Evolutionary conservation across 2,113 vertebrate genomes (phyloP), one percentile per base, ranked within the genome.

Genomic region (Osmerus mordax): DNA sequence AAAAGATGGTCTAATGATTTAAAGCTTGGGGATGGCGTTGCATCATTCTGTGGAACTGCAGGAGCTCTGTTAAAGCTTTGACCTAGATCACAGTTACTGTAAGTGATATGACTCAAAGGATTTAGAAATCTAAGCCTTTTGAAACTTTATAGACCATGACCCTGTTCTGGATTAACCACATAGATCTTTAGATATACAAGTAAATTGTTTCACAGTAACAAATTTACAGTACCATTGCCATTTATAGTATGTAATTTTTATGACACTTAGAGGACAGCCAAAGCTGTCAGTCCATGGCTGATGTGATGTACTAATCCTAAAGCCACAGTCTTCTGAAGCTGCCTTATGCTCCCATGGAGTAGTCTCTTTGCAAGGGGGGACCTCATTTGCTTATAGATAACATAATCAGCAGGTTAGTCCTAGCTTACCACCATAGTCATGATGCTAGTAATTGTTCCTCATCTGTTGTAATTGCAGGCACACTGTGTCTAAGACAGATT

Each of bases 31-130:
- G 41, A 47, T 12, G 41, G 5, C 6, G 12, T 47, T 2, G 41
- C 41, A 47, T 47, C 41, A 47, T 47, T 47, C 41, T 2, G 41
- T 47, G 41, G 41, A 47, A 47, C 12, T n/a, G 78, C 67, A 80
- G 77, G 72, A 78, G 80, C 81, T 87, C 84, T 83, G 77, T 83
- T 74, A 65, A 67, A 79, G 84, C 78, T 74, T 69, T 89, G 87
- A 87, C 87, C 86, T 89, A 88, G 82, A 90, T 89, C 88, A 82
- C 82, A 86, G 78, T 74, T 77, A 83, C 81, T 81, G 78, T 85
- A 89, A 87, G 65, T 80, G 86, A 90, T 86, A 85, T 54, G 81
- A 71, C 81, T 83, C 81, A 78, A 76, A 78, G 87, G 90, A 89
- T 90, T 90, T 88, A 80, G 83, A 81, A 77, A 79, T 77, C 78